Percentiles rank a stretch among this genome's conserved stretches.
Conservation (phyloP, 1,140 invertebrate species). For the Micrasema longulum region DNA sequence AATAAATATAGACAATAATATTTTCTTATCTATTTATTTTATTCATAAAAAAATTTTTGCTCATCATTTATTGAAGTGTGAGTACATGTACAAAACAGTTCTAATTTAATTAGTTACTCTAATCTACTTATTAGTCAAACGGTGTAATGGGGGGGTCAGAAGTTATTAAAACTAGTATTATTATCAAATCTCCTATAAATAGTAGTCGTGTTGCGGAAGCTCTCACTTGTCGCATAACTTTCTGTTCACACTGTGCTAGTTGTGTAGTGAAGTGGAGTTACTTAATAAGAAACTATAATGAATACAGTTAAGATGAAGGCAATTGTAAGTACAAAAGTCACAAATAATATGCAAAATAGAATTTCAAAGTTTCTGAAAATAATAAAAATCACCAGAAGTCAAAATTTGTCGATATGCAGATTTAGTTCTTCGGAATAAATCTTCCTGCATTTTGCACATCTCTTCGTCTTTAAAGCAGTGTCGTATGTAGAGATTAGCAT, state of each 20-base stretch:
- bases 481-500: too few species aligned
- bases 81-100: too few species aligned
- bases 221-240: conserved; percentile 15
- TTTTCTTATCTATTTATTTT: too few species aligned
- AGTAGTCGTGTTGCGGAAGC: conserved; percentile 9
- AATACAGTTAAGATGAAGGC: neutral
- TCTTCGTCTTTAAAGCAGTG: neutral
- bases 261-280: conserved; percentile 8
- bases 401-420: neutral
- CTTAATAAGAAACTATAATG: neutral
- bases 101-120: too few species aligned
- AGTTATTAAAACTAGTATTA: conserved; percentile 13
- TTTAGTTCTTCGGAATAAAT: too few species aligned
- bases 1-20: too few species aligned
- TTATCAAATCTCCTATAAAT: conserved; percentile 9
- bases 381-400: too few species aligned
- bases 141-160: conserved; percentile 11
- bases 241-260: conserved; percentile 4
- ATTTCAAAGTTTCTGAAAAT: too few species aligned
- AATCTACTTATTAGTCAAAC: neutral
- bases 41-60: too few species aligned
- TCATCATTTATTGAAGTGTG: too few species aligned
- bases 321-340: conserved; percentile 5
- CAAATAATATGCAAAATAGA: too few species aligned
- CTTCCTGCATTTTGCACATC: neutral